These are phyloP conservation scores for Vanessa atalanta DNA, from an alignment of 1,140 invertebrate genomes.

Conservation along the genomic window DNA sequence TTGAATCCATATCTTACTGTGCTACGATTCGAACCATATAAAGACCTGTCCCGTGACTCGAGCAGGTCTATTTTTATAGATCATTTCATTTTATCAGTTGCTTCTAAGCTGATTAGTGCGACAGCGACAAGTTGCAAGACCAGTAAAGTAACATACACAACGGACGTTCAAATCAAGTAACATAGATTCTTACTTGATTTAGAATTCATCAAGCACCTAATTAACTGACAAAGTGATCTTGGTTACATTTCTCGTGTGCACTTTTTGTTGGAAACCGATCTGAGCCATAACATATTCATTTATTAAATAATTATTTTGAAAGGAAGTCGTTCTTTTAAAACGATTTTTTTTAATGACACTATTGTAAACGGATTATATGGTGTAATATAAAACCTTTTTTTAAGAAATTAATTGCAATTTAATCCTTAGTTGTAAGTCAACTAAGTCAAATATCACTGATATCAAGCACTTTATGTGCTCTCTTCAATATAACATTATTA, in stretches of 20 bases:
- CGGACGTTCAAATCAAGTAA: slow-evolving; percentile 7
- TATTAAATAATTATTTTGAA: not conserved
- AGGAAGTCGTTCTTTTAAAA: too few species aligned
- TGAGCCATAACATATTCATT: not conserved
- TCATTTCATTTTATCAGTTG: slow-evolving; percentile 9
- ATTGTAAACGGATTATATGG: too few species aligned
- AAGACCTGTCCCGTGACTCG: not conserved
- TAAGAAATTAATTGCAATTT: too few species aligned
- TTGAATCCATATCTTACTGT: not conserved
- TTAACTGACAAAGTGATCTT: slow-evolving; percentile 18
- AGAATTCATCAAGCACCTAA: slow-evolving; percentile 18
- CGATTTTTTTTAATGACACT: too few species aligned
- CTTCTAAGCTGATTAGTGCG: slow-evolving; percentile 10
- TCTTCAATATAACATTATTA: too few species aligned
- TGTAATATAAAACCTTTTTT: too few species aligned
- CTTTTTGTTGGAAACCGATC: not conserved
- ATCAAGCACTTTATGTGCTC: too few species aligned
- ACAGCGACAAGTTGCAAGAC: slow-evolving; percentile 5
- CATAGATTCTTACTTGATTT: slow-evolving; percentile 13
- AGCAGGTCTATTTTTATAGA: slow-evolving; percentile 14
- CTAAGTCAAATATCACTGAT: too few species aligned
- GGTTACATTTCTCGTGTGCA: not conserved
- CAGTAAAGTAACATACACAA: slow-evolving; percentile 4
- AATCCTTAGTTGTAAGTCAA: too few species aligned
- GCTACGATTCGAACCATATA: not conserved